These are phyloP conservation scores for Himalopsyche kuldschensis DNA, from an alignment of 2,888 invertebrate species.

Conservation along the genomic window DNA sequence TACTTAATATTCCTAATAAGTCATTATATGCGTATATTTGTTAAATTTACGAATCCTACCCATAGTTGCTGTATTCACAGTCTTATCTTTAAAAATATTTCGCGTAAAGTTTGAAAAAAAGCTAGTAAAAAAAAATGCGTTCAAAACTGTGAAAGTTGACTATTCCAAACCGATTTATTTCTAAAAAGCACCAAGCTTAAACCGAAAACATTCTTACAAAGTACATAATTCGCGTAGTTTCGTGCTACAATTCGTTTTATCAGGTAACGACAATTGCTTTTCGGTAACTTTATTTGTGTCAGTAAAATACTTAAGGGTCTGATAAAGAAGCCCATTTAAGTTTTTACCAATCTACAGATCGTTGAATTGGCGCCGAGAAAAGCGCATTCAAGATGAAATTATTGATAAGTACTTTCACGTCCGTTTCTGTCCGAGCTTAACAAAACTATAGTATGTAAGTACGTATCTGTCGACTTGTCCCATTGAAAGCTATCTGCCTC, in stretches of 20 bases:
- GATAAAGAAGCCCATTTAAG: background rate
- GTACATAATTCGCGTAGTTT: background rate
- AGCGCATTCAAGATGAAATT: background rate
- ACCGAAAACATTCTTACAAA: background rate
- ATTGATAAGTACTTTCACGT: background rate
- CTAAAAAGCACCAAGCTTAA: background rate
- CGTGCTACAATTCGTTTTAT: background rate
- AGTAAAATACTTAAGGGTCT: background rate
- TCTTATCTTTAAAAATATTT: no score
- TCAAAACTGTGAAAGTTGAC: background rate
- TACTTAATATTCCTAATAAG: no score
- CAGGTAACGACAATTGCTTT: background rate
- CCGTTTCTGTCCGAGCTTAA: background rate
- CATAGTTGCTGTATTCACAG: no score
- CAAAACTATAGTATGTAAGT: background rate
- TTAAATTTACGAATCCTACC: no score
- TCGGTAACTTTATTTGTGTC: background rate
- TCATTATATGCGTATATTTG: no score
- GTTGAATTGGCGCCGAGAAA: background rate
- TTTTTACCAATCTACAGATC: background rate
- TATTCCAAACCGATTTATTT: background rate
- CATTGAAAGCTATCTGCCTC: background rate
- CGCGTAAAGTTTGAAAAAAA: background rate
- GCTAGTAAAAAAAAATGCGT: background rate
- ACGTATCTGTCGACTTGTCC: background rate